Percentiles rank a stretch among this genome's conserved stretches.
These are phyloP conservation scores for Noctua fimbriata DNA, from an alignment of 2,888 invertebrate genomes.

Conservation along the genomic window DNA sequence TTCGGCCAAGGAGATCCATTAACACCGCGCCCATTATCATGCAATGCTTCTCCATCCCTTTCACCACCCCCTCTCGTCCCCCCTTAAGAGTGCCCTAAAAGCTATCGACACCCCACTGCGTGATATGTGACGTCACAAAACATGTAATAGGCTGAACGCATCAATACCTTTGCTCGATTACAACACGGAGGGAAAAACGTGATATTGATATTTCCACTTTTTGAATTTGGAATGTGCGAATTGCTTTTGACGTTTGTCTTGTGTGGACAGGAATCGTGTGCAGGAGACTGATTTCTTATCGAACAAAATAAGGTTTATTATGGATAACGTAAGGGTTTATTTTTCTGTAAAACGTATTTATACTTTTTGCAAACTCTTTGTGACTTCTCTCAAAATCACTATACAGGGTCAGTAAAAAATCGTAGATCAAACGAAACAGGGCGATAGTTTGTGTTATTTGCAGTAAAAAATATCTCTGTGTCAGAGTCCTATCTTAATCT, in stretches of 20 bases:
- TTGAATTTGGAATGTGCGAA: conserved; percentile 4
- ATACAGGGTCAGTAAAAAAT: too few relatives aligned
- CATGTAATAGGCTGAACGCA: conserved; percentile 11
- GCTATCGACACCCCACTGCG: neutral
- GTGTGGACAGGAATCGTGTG: neutral
- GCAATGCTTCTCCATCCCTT: neutral
- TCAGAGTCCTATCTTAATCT: too few relatives aligned
- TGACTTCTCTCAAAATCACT: too few relatives aligned
- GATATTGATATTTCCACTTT: neutral
- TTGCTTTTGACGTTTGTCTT: conserved; percentile 18
- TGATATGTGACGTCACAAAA: conserved; percentile 27
- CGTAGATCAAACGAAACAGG: too few relatives aligned
- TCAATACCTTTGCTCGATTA: conserved; percentile 35
- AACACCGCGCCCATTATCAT: neutral
- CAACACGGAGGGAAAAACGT: neutral
- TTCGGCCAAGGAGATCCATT: neutral
- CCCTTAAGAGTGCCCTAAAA: neutral
- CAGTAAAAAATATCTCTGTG: too few relatives aligned
- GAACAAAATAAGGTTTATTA: neutral
- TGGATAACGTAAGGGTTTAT: neutral
- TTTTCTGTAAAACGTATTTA: neutral
- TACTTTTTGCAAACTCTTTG: neutral
- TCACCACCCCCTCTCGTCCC: neutral
- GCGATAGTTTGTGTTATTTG: too few relatives aligned
- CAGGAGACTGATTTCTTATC: neutral